Percentiles rank a stretch among this genome's conserved stretches.
Evolutionary conservation across 2,888 invertebrate genomes (phyloP).

Genomic region (Heliconius aoede): DNA sequence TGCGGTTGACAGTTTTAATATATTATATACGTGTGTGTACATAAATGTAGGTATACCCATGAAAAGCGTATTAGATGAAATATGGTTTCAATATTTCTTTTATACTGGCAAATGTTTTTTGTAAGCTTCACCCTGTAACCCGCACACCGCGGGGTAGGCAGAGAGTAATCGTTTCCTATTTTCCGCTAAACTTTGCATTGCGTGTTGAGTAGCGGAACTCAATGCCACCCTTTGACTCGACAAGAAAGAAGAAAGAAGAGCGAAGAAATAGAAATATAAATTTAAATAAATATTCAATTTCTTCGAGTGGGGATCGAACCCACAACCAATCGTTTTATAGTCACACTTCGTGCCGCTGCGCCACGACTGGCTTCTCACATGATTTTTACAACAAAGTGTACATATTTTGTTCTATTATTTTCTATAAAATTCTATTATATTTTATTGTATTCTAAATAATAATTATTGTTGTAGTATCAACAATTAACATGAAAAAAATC

Average conservation of each 20-base stretch:
- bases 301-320: too few relatives aligned
- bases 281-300: too few relatives aligned
- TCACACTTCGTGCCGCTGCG: too few relatives aligned
- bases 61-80: constrained; percentile 3
- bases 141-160: too few relatives aligned
- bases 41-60: background rate
- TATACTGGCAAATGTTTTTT: background rate
- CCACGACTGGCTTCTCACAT: too few relatives aligned
- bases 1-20: constrained; percentile 44
- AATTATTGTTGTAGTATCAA: background rate
- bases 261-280: background rate
- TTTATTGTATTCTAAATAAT: background rate
- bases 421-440: background rate
- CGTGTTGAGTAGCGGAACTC: background rate
- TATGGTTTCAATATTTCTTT: background rate
- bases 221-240: background rate
- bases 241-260: too few relatives aligned
- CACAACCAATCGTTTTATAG: too few relatives aligned
- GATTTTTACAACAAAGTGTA: background rate
- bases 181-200: background rate
- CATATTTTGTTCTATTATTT: background rate
- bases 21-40: constrained; percentile 19
- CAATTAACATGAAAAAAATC: background rate
- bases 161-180: background rate
- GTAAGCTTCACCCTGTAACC: background rate